Base-by-base conservation (phyloP, 1,140 invertebrate genomes). In the Spodoptera frugiperda region DNA sequence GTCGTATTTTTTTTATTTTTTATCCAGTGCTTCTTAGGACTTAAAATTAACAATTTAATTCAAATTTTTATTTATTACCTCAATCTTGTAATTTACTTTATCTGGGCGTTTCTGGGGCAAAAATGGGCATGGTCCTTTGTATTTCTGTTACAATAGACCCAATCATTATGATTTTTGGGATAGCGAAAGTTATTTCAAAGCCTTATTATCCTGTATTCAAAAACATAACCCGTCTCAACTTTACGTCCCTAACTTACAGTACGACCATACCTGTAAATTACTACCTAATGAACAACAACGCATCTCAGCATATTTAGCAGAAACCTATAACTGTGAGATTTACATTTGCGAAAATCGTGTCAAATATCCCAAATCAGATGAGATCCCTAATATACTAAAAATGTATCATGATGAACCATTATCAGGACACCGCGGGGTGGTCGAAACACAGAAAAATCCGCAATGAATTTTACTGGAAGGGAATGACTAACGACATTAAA, bases 401-500 rank as follows among this genome's bases (percentile, higher is more conserved):
- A 82, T 85, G 30, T 87, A 82, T 68, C 90, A 93, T 65, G 78
- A 85, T 14, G 86, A 87, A 25, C 65, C 83, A 2, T 44, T 87
- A 0, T 84, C 83, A 54, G 91, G 92, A 33, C 89, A 93, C 67
- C 67, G 84, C 33, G 87, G 88, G 3, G 80, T 87, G 25, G n/a
- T n/a, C n/a, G n/a, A n/a, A n/a, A n/a, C n/a, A n/a, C n/a, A n/a
- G n/a, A n/a, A n/a, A n/a, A n/a, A 89, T 93, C 12, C 79, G 86
- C 55, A 63, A 84, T 15, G 75, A 88, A 46, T 92, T 78, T 75
- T 90, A 81, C 78, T 93, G 89, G 92, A 71, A 83, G 70, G 81
- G 81, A 9, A 88, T 91, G 85, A 88, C 84, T 61, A 65, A 84
- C 15, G 82, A 87, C 30, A 89, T 93, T 9, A 84, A 85, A 70